phyloP scores from a whole-genome alignment of 37 sponge, comb jelly and placozoan species.

The Axinella damicornis region DNA sequence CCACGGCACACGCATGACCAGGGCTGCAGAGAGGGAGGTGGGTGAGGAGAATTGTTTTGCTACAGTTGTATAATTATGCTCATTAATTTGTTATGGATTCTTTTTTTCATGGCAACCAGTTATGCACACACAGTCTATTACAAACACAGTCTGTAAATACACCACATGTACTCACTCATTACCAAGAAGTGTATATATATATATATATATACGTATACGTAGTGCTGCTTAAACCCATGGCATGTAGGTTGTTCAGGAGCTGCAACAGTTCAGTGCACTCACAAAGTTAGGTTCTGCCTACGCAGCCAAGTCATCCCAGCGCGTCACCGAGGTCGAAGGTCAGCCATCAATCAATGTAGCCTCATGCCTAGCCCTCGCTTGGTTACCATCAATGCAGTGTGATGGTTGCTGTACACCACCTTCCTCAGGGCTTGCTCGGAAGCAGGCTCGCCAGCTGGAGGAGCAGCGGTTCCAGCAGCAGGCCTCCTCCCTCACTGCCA shows the following conservation, averaged over 20 bases:
- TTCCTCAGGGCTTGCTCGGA: conserved; percentile 17
- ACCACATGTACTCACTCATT: no score
- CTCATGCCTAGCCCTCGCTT: no score
- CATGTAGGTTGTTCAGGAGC: conserved; percentile 58
- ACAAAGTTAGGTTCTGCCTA: conserved; percentile 68
- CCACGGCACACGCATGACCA: conserved; percentile 43
- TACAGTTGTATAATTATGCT: no score
- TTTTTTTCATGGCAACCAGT: background rate
- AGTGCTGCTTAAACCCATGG: no score
- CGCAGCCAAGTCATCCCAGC: conserved; percentile 23
- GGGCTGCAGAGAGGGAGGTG: conserved; percentile 32
- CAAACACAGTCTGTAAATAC: no score
- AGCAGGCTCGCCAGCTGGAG: conserved; percentile 53
- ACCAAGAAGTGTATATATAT: no score
- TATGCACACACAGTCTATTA: background rate
- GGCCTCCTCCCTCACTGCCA: background rate
- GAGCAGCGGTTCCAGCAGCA: conserved; percentile 57
- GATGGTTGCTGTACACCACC: no score
- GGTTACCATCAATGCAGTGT: no score
- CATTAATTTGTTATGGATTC: no score
- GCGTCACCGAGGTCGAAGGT: background rate
- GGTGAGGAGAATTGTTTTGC: no score
- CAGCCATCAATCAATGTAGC: background rate
- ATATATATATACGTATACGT: background rate
- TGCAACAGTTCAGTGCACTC: conserved; percentile 56